phyloP scores from a whole-genome alignment of 1,140 invertebrate species.

The Megathymus violae region DNA sequence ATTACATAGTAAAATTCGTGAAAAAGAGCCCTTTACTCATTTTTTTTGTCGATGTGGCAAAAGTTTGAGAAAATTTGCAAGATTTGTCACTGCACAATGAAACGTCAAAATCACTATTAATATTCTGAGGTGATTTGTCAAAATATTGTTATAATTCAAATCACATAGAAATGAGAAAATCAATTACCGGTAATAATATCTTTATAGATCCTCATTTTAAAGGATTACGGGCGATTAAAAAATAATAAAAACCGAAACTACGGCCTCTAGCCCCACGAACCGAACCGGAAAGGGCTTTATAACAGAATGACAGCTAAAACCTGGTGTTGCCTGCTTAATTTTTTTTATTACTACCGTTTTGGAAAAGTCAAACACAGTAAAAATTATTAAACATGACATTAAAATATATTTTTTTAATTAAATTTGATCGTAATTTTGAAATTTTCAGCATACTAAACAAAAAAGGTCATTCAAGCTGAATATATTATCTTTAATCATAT shows the following conservation, averaged over 20 bases:
- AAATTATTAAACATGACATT: no score
- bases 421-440: no score
- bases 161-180: constrained; percentile 45
- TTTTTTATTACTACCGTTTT: neutral
- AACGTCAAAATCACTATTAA: constrained; percentile 72
- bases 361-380: constrained; percentile 1
- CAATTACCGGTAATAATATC: constrained; percentile 95
- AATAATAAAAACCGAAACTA: constrained; percentile 86
- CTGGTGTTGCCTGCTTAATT: constrained; percentile 47
- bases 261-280: constrained; percentile 84
- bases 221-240: constrained; percentile 88
- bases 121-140: constrained; percentile 36
- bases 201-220: constrained; percentile 97
- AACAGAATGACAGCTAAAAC: constrained; percentile 44
- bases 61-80: constrained; percentile 41
- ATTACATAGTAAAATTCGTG: constrained; percentile 25
- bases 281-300: constrained; percentile 84
- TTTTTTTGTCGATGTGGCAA: constrained; percentile 70
- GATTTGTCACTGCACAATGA: constrained; percentile 53
- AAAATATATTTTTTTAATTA: no score
- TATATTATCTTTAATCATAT: no score
- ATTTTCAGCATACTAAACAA: no score
- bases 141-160: constrained; percentile 50
- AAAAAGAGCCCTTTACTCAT: neutral
- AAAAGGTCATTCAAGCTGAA: no score